A percentile compares a stretch with the other conserved stretches of the same genome.
phyloP scores from a whole-genome alignment of 2,113 vertebrate species.

The Sula dactylatra region DNA sequence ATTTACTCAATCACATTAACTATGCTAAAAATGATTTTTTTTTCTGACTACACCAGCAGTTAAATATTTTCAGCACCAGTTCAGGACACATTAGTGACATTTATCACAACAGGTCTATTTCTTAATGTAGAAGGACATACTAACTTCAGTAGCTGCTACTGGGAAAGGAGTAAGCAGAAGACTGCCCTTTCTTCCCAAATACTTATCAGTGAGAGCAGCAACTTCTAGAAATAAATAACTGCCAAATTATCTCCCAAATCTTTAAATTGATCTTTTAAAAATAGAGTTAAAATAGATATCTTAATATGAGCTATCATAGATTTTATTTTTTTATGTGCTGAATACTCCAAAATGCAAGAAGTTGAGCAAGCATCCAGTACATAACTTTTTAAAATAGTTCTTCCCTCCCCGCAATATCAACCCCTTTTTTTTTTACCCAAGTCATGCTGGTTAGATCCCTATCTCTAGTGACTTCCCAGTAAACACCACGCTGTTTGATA shows the following conservation, averaged over 20 bases:
- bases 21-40: slow-evolving; percentile 60
- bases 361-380: slow-evolving; percentile 53
- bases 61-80: slow-evolving; percentile 70
- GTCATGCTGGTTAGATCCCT: slow-evolving; percentile 40
- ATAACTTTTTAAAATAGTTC: slow-evolving; percentile 51
- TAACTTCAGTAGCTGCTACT: slow-evolving; percentile 59
- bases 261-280: slow-evolving; percentile 49
- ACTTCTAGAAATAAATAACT: slow-evolving; percentile 61
- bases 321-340: slow-evolving; percentile 49
- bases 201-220: slow-evolving; percentile 27
- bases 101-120: slow-evolving; percentile 66
- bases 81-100: slow-evolving; percentile 71
- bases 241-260: slow-evolving; percentile 62
- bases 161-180: slow-evolving; percentile 45
- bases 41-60: slow-evolving; percentile 67
- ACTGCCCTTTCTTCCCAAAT: slow-evolving; percentile 38
- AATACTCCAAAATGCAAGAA: slow-evolving; percentile 43
- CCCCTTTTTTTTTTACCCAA: neutral
- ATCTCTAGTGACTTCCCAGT: slow-evolving; percentile 35
- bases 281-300: slow-evolving; percentile 68
- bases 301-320: slow-evolving; percentile 65
- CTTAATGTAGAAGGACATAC: slow-evolving; percentile 60
- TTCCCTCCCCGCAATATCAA: slow-evolving; percentile 34
- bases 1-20: slow-evolving; percentile 67
- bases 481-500: neutral